Percentiles rank a stretch among this genome's conserved stretches.
These are phyloP conservation scores for Cygnus olor DNA, from an alignment of 2,797 vertebrate genomes.

Conservation along the genomic window DNA sequence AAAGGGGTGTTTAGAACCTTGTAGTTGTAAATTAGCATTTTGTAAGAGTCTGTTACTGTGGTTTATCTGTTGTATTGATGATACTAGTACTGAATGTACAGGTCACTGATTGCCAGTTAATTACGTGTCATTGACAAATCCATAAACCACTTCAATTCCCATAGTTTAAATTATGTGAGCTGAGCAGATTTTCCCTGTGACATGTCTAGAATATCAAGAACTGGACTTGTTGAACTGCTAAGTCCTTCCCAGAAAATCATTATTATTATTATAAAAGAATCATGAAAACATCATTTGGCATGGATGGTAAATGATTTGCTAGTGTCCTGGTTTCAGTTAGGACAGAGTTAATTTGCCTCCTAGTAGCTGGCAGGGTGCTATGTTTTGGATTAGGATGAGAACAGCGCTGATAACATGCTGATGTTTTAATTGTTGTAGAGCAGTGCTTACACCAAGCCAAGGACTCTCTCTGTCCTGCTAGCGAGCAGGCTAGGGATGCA, in stretches of 20 bases:
- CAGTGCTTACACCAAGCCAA: no score
- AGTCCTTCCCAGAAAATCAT: background rate
- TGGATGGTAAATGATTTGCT: background rate
- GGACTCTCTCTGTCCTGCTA: no score
- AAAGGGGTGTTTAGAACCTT: background rate
- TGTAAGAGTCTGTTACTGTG: background rate
- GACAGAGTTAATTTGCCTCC: no score
- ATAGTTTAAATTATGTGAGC: background rate
- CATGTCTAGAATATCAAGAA: background rate
- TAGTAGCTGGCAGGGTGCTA: no score
- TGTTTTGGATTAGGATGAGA: no score
- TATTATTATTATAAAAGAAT: background rate
- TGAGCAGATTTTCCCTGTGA: background rate
- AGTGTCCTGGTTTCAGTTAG: no score
- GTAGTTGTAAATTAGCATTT: background rate
- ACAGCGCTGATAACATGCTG: no score
- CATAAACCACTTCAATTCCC: background rate
- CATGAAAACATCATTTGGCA: background rate
- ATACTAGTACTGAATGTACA: background rate
- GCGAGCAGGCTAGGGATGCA: no score
- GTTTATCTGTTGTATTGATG: background rate
- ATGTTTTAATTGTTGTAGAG: no score
- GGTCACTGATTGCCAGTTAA: slow-evolving; percentile 10
- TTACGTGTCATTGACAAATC: slow-evolving; percentile 24
- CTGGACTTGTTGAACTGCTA: background rate